Conservation (phyloP, 2,888 invertebrate genomes). For the Bombylius discolor region DNA sequence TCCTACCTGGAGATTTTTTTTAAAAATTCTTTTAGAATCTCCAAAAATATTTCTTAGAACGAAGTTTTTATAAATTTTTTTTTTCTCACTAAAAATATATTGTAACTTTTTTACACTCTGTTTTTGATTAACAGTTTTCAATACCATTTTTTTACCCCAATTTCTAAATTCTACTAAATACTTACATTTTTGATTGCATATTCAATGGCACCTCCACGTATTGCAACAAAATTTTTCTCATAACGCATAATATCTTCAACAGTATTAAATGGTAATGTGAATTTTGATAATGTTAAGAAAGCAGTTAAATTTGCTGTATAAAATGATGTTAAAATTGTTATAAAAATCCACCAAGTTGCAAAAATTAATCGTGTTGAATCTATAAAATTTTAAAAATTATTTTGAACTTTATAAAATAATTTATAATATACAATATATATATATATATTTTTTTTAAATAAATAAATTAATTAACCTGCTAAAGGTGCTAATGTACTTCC, state of each 20-base stretch:
- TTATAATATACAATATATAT: no score
- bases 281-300: constrained; percentile 71
- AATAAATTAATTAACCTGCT: constrained; percentile 46
- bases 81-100: no score
- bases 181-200: constrained; percentile 48
- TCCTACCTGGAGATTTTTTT: no score
- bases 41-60: no score
- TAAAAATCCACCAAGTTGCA: constrained; percentile 87
- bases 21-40: no score
- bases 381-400: constrained; percentile 28
- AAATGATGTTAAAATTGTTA: constrained; percentile 73
- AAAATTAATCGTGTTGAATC: constrained; percentile 73
- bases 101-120: no score
- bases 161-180: no score
- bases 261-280: constrained; percentile 63
- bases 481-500: constrained; percentile 68
- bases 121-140: no score
- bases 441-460: no score
- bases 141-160: no score
- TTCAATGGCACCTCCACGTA: constrained; percentile 56
- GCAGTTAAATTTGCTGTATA: constrained; percentile 86
- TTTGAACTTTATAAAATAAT: no score
- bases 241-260: constrained; percentile 52
- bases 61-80: no score
- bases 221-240: constrained; percentile 56